Evolutionary conservation across 2,113 vertebrate species (phyloP).

Genomic region (Micromys minutus): DNA sequence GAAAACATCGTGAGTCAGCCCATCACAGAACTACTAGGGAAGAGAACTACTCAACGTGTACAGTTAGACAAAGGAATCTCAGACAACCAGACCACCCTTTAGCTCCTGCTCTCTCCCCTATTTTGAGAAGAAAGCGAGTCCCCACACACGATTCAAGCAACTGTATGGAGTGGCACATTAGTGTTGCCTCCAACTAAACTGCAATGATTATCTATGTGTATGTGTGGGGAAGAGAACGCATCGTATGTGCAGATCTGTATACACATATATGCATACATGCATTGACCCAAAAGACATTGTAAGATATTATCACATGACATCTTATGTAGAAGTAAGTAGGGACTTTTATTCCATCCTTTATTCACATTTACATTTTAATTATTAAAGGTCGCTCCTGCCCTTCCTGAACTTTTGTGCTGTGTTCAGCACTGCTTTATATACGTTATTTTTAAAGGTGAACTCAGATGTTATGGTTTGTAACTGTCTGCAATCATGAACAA

Average conservation of each 20-base stretch:
- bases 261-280: conserved; percentile 83
- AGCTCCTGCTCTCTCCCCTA: conserved; percentile 85
- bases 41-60: conserved; percentile 88
- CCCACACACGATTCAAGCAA: conserved; percentile 85
- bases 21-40: conserved; percentile 87
- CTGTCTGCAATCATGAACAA: conserved; percentile 90
- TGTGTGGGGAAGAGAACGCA: conserved; percentile 79
- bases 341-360: conserved; percentile 88
- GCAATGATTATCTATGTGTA: conserved; percentile 86
- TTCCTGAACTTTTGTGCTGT: conserved; percentile 88
- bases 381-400: conserved; percentile 87
- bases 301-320: conserved; percentile 87
- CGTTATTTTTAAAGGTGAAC: conserved; percentile 91
- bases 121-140: conserved; percentile 90
- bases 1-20: conserved; percentile 88
- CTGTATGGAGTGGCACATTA: conserved; percentile 84
- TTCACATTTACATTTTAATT: conserved; percentile 91
- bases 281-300: conserved; percentile 85
- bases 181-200: conserved; percentile 85
- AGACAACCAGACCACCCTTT: conserved; percentile 85
- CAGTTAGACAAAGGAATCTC: conserved; percentile 89
- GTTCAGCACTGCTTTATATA: conserved; percentile 91
- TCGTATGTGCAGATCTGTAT: conserved; percentile 79
- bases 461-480: conserved; percentile 90
- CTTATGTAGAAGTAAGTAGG: conserved; percentile 87